phyloP scores from a whole-genome alignment of 2,888 invertebrate genomes.

The Gasteruption jaculator region DNA sequence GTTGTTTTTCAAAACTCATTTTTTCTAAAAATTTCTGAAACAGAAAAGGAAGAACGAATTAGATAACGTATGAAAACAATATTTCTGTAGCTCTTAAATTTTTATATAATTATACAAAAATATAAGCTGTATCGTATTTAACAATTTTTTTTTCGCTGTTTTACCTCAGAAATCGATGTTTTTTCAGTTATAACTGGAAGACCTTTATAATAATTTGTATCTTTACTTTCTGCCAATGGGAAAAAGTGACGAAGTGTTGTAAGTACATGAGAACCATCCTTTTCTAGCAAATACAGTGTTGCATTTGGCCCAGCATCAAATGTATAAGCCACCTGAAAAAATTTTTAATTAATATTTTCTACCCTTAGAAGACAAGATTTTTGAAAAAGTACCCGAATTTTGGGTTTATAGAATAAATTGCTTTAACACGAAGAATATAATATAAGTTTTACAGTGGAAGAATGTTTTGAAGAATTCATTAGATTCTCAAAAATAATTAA shows the following conservation, averaged over 20 bases:
- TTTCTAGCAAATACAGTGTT: conserved; percentile 77
- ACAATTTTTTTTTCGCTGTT: conserved; percentile 40
- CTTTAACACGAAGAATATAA: too few species aligned
- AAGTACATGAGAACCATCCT: conserved; percentile 67
- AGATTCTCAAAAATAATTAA: not conserved
- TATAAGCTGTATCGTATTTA: conserved; percentile 7
- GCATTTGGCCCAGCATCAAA: conserved; percentile 99
- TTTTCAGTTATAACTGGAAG: conserved; percentile 47
- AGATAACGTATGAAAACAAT: conserved; percentile 13
- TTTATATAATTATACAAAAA: conserved; percentile 24
- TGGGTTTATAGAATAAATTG: too few species aligned
- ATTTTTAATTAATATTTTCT: conserved; percentile 12
- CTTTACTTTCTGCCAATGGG: conserved; percentile 55
- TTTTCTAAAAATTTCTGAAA: conserved; percentile 38
- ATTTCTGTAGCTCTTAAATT: too few species aligned
- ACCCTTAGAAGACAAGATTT: too few species aligned
- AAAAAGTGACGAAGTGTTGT: conserved; percentile 68
- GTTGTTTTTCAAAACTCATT: conserved; percentile 49
- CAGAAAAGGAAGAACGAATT: conserved; percentile 13
- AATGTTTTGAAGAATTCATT: conserved; percentile 1
- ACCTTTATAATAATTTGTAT: conserved; percentile 58
- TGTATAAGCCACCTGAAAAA: conserved; percentile 79
- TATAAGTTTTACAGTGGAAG: not conserved
- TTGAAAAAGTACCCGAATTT: too few species aligned
- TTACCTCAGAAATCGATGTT: too few species aligned